Evolutionary conservation across 2,888 invertebrate species (phyloP), one percentile per base, ranked within the genome.

Genomic region (Hoplodrina ambigua): DNA sequence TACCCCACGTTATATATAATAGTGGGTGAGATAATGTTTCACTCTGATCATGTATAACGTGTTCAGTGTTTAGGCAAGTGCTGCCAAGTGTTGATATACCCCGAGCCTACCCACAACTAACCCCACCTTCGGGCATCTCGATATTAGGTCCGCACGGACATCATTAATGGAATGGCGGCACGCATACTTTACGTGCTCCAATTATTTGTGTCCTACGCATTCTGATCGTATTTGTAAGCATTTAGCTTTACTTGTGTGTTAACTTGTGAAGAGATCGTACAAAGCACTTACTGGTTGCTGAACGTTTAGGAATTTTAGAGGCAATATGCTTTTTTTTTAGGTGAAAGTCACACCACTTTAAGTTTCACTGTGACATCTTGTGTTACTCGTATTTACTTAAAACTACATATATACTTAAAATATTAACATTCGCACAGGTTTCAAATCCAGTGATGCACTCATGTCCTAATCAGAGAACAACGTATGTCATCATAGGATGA

Each of bases 101-200:
- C n/a, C 49, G 46, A 72, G n/a, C 58, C 53, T 30, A 62, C 20
- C 19, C n/a, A 54, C 13, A 54, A 17, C n/a, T 30, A n/a, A 52
- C 6, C 20, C 19, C 71, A 71, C 55, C 59, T 75, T 70, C 53
- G 41, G 25, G 37, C 56, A 62, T 81, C 61, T 75, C 66, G 60
- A 58, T 76, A 69, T 77, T 78, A 67, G 72, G 44, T 54, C 68
- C 59, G 50, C 70, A 54, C 59, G 66, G 69, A 74, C 68, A 73
- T 63, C 64, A 76, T 73, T 62, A 80, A 83, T 84, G 80, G 81
- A 81, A 86, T 84, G 80, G 75, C 64, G 69, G 69, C 85, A 86
- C 86, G 87, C 86, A 85, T 72, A 52, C 61, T 59, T 55, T 60
- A 50, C 74, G 69, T 74, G 74, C 49, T 68, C 61, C 79, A 75